Percentiles rank a stretch among this genome's conserved stretches.
Evolutionary conservation across 2,113 vertebrate species (phyloP).

Genomic region (Electrona antarctica): DNA sequence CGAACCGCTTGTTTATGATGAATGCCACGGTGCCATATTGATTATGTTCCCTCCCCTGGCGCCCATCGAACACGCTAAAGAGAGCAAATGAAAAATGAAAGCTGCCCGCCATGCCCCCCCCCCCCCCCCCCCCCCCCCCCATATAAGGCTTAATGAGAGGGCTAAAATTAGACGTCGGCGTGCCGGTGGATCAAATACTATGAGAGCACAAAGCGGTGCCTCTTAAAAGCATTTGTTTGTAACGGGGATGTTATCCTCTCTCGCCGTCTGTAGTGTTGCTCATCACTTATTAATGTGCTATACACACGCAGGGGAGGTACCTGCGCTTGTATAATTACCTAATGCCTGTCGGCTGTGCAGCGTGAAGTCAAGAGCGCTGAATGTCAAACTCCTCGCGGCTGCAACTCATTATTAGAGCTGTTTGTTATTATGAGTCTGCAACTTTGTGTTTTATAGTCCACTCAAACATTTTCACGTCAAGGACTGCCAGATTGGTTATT

Average conservation of each 20-base stretch:
- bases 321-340: conserved; percentile 47
- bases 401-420: conserved; percentile 28
- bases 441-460: conserved; percentile 23
- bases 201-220: conserved; percentile 18
- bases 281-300: conserved; percentile 57
- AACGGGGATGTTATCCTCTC: conserved; percentile 30
- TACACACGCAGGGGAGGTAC: conserved; percentile 29
- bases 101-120: conserved; percentile 44
- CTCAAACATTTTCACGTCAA: no score
- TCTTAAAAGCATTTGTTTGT: conserved; percentile 67
- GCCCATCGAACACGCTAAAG: conserved; percentile 69
- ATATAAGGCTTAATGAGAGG: conserved; percentile 64
- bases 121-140: conserved; percentile 16
- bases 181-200: conserved; percentile 41
- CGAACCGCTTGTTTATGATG: conserved; percentile 69
- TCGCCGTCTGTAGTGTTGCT: conserved; percentile 22
- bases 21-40: conserved; percentile 72
- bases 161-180: conserved; percentile 65
- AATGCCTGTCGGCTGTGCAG: conserved; percentile 38
- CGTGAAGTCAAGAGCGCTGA: conserved; percentile 41
- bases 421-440: conserved; percentile 31
- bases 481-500: no score
- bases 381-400: conserved; percentile 51
- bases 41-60: conserved; percentile 68
- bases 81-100: conserved; percentile 79